phyloP scores from a whole-genome alignment of 2,113 vertebrate genomes.

The Turdus rufiventris region DNA sequence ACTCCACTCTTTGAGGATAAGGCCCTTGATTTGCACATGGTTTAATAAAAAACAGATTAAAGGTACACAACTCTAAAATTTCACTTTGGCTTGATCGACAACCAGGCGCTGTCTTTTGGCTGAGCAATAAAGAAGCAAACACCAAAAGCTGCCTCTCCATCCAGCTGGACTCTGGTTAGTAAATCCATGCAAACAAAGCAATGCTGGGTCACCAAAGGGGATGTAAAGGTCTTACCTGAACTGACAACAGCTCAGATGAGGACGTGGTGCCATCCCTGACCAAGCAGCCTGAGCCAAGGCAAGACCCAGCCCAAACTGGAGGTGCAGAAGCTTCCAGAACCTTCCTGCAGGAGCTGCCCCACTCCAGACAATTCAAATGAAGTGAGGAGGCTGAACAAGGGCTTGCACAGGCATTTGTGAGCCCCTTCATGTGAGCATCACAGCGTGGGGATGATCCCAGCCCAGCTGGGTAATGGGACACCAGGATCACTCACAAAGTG shows the following conservation, averaged over 20 bases:
- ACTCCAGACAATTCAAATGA: not conserved
- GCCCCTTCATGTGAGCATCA: not conserved
- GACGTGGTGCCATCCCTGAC: not conserved
- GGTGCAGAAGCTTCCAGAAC: not conserved
- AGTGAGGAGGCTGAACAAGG: not conserved
- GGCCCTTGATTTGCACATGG: not conserved
- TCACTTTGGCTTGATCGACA: not conserved
- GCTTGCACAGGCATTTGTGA: not conserved
- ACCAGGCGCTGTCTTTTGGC: not conserved
- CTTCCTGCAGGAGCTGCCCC: not conserved
- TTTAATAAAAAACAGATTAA: conserved; percentile 1
- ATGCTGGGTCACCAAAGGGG: not conserved
- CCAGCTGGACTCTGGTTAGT: not conserved
- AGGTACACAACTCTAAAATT: not conserved
- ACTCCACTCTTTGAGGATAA: not conserved
- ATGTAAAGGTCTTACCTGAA: not conserved
- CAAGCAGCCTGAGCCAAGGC: not conserved
- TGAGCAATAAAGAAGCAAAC: not conserved
- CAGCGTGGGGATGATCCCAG: accelerated
- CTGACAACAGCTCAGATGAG: not conserved
- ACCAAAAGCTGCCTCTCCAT: not conserved
- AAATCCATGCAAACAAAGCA: not conserved
- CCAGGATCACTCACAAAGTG: not conserved
- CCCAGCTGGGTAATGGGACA: accelerated
- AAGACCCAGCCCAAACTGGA: not conserved